Evolutionary conservation across 2,113 vertebrate genomes (phyloP).

Genomic region (Typhlomys cinereus): DNA sequence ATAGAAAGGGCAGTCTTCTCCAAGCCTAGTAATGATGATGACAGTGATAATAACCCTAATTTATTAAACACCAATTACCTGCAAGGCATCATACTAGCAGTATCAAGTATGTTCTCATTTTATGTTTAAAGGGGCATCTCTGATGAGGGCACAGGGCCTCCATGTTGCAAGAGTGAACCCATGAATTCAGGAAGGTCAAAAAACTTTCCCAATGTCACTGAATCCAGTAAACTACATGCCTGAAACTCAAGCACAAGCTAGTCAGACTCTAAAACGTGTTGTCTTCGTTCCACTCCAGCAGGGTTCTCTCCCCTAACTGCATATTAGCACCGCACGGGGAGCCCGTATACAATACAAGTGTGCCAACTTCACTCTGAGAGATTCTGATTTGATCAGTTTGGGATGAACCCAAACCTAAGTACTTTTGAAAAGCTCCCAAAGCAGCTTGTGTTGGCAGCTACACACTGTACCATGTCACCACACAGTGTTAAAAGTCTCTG

Average conservation of each 20-base stretch:
- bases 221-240: neutral
- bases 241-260: neutral
- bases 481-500: neutral
- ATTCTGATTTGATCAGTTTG: conserved; percentile 16
- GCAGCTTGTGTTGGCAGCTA: neutral
- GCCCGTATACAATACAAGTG: neutral
- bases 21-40: conserved; percentile 39
- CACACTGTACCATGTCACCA: neutral
- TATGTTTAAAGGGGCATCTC: neutral
- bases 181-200: neutral
- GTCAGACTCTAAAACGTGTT: neutral
- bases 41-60: conserved; percentile 30
- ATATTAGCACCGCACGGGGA: neutral
- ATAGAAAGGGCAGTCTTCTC: neutral
- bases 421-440: neutral
- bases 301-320: neutral
- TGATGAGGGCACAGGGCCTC: neutral
- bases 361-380: neutral
- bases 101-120: neutral
- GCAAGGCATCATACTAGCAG: neutral
- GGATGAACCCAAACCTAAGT: neutral
- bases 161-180: neutral
- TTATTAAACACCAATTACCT: conserved; percentile 37
- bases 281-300: neutral
- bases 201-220: neutral